Evolutionary conservation across 1,140 invertebrate genomes (phyloP), one percentile per base, ranked within the genome.

Genomic region (Brachionus koreanus): DNA sequence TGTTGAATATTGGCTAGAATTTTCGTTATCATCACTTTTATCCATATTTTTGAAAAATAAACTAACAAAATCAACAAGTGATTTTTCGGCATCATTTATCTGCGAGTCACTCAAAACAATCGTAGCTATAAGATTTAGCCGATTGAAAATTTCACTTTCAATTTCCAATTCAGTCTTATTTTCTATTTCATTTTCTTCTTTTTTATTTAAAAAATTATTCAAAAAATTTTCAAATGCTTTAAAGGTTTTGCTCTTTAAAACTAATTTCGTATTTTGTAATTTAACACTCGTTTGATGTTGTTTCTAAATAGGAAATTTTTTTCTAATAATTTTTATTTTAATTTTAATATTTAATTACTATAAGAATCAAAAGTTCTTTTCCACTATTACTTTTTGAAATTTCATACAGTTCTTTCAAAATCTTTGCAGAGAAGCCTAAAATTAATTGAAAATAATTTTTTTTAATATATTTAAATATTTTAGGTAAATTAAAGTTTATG

Each of bases 21-120:
- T 25, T n/a, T 79, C 76, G 2, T 79, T 29, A 25, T 79, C 46
- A 19, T 49, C 25, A 79, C 57, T 46, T 13, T 79, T 29, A 13
- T 79, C 76, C 16, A 79, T 12, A 19, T 43, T n/a, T 16, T 79
- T 79, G 13, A 79, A 65, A 79, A 35, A 79, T 23, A 25, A n/a
- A 42, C 19, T 25, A 65, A 79, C 39, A 65, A 42, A 79, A 37
- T 57, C 76, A 33, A 61, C 76, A 0, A 74, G n/a, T 1, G 69
- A 46, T 74, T 74, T 74, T 74, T 46, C 69, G 12, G 39, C 10
- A 0, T 79, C 76, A 61, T 61, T 61, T 65, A 61, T 65, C 4
- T 7, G 7, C 2, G 35, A 39, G 12, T 79, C 76, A 61, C 49
- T 61, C 19, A 79, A n/a, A 57, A 79, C 35, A 42, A 79, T 57